These are phyloP conservation scores for Axis porcinus DNA, from an alignment of 2,113 vertebrate species.

Conservation along the genomic window DNA sequence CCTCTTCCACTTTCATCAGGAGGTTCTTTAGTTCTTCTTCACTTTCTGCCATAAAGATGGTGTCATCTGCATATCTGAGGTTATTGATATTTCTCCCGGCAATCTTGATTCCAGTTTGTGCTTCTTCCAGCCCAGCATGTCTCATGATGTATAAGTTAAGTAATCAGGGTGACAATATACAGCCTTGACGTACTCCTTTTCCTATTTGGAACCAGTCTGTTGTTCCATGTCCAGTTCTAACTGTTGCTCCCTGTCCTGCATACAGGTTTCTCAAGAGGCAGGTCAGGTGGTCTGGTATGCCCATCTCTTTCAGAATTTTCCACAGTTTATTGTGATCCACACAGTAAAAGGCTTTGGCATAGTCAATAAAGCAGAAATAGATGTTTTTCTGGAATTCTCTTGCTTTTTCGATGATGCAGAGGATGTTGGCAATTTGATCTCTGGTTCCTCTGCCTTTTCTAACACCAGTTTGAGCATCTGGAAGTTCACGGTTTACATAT, in stretches of 20 bases:
- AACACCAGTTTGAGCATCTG: no score
- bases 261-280: no score
- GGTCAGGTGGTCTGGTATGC: no score
- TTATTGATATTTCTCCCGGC: no score
- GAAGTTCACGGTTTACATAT: rapidly evolving
- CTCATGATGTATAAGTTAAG: neutral
- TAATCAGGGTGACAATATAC: neutral
- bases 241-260: no score
- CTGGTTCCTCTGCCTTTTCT: neutral
- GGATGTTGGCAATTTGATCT: neutral
- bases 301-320: no score
- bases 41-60: no score
- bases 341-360: neutral
- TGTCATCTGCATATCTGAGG: no score
- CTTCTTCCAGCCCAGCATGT: neutral
- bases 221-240: no score
- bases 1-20: no score
- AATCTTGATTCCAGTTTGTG: neutral
- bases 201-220: neutral
- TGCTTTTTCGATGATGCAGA: rapidly evolving
- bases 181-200: neutral
- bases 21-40: no score
- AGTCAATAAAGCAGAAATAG: neutral
- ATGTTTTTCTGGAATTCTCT: no score
- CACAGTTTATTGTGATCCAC: neutral